Evolutionary conservation across 1,140 invertebrate species (phyloP).

Genomic region (Drosophila teissieri): DNA sequence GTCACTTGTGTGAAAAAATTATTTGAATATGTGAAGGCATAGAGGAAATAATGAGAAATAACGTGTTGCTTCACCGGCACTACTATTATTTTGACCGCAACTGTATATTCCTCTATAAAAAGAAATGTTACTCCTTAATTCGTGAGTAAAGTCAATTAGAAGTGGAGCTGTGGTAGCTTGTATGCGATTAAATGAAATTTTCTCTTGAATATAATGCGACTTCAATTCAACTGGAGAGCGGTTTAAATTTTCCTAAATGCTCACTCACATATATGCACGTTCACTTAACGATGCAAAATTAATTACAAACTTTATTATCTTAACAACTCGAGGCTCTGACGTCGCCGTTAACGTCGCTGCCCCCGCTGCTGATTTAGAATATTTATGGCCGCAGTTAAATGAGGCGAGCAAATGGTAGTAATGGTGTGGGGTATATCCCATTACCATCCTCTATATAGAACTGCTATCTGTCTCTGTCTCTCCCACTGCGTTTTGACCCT

Average conservation of each 20-base stretch:
- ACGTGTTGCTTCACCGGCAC: too few relatives aligned
- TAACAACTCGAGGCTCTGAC: slow-evolving; percentile 66
- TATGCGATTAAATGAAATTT: slow-evolving; percentile 30
- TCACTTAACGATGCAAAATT: slow-evolving; percentile 80
- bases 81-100: too few relatives aligned
- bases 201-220: slow-evolving; percentile 18
- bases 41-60: too few relatives aligned
- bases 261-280: slow-evolving; percentile 19
- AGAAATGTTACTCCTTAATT: slow-evolving; percentile 31
- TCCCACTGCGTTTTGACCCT: slow-evolving; percentile 63
- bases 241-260: slow-evolving; percentile 15
- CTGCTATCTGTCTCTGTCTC: slow-evolving; percentile 5
- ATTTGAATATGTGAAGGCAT: too few relatives aligned
- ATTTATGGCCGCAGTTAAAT: slow-evolving; percentile 78
- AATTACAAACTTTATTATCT: slow-evolving; percentile 83
- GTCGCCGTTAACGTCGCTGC: slow-evolving; percentile 38
- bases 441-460: slow-evolving; percentile 1
- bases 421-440: not conserved
- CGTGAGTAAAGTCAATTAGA: slow-evolving; percentile 73
- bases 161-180: not conserved
- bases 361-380: slow-evolving; percentile 75
- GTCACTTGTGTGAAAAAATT: too few relatives aligned
- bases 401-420: slow-evolving; percentile 60
- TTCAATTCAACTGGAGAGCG: slow-evolving; percentile 27
- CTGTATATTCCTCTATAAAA: slow-evolving; percentile 21